Evolutionary conservation across 2,797 vertebrate genomes (phyloP), one percentile per base, ranked within the genome.

Genomic region (Gymnothorax javanicus): DNA sequence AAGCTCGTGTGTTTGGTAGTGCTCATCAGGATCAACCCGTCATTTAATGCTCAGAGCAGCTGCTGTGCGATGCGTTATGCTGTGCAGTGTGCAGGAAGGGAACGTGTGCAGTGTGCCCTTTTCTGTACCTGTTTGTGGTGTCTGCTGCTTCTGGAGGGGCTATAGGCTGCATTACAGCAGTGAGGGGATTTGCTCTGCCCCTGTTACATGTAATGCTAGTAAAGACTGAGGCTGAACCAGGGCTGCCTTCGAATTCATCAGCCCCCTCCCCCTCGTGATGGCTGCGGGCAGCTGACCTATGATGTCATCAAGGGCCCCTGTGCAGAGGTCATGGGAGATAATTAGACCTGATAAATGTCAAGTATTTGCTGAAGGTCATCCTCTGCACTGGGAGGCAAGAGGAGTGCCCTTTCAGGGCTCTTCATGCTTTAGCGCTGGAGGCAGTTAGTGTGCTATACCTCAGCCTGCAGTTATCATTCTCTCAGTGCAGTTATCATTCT

Each of bases 281-380:
- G 75, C 60, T 86, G 52, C 25, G 11, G 62, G 60, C 77, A 20
- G 33, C 1, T 43, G 12, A 25, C 8, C 60, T 25, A 33, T 73
- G 86, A 83, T 73, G 67, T 83, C 81, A 59, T 56, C 56, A 3
- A 43, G 79, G 43, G 52, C 54, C 59, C 79, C 85, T 62, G 25
- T 83, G 54, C 56, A 4, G 67, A 60, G 86, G 62, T 23, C 17
- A 27, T 3, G 64, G 79, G 57, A 82, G 82, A 84, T 87, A 75
- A 87, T 87, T 83, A 87, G 69, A 84, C 82, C 82, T 84, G 12
- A 54, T 77, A 81, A 86, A 86, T 86, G 85, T 81, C 85, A 86
- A 86, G 85, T 62, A 59, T 86, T 23, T 60, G 57, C 58, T 81
- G 86, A 77, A 87, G 86, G 86, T 87, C 86, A 84, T 7, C 58